Percentiles rank a stretch among this genome's conserved stretches.
Evolutionary conservation across 1,140 invertebrate species (phyloP).

Genomic region (Chironomus tepperi): DNA sequence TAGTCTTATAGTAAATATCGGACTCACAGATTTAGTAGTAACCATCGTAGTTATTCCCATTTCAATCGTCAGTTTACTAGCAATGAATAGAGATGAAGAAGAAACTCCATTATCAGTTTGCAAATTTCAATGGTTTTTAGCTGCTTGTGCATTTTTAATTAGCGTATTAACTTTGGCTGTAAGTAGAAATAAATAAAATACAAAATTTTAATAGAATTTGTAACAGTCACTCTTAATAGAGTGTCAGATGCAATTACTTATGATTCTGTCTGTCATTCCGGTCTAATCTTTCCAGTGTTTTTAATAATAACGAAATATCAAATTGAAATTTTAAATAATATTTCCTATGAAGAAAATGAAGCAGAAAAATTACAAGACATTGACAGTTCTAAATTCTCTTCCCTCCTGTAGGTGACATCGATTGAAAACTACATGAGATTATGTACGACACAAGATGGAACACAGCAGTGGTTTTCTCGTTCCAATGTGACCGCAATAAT

Average conservation of each 20-base stretch:
- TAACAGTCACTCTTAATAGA: no score
- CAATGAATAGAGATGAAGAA: constrained; percentile 48
- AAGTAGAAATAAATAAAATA: constrained; percentile 26
- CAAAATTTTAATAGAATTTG: no score
- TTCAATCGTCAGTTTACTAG: constrained; percentile 58
- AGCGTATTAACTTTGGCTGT: constrained; percentile 27
- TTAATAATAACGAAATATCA: no score
- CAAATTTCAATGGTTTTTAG: constrained; percentile 56
- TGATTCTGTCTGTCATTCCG: no score
- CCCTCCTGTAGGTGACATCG: constrained; percentile 24
- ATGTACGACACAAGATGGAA: constrained; percentile 25
- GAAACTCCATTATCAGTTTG: constrained; percentile 47
- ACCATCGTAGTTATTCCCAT: constrained; percentile 63
- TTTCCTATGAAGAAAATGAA: no score
- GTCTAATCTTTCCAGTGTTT: no score
- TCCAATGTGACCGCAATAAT: constrained; percentile 45
- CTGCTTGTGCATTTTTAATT: constrained; percentile 35
- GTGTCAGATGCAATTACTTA: no score
- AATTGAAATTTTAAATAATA: no score
- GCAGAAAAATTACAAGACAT: no score
- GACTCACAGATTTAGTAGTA: constrained; percentile 62
- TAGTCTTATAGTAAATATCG: constrained; percentile 67
- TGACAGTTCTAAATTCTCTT: no score
- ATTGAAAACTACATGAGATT: constrained; percentile 27
- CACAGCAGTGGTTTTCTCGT: constrained; percentile 23